These are phyloP conservation scores for Thymelicus acteon DNA, from an alignment of 2,888 invertebrate species.

Conservation along the genomic window DNA sequence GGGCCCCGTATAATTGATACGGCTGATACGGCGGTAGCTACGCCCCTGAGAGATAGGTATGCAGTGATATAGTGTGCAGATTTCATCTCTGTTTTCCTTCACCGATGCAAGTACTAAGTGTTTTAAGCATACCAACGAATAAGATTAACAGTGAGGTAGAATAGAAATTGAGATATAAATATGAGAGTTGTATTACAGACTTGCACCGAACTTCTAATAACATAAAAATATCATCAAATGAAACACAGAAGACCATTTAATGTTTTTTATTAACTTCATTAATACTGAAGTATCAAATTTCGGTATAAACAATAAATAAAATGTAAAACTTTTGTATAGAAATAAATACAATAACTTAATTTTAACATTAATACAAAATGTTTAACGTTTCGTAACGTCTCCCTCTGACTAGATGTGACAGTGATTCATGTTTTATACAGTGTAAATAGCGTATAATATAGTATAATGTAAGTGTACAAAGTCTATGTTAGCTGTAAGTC, in stretches of 20 bases:
- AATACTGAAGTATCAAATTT: slow-evolving; percentile 72
- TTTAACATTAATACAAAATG: slow-evolving; percentile 57
- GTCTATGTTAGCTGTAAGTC: neutral
- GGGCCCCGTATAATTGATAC: no score
- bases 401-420: slow-evolving; percentile 68
- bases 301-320: slow-evolving; percentile 67
- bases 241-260: slow-evolving; percentile 57
- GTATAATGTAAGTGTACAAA: slow-evolving; percentile 20
- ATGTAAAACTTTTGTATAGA: slow-evolving; percentile 76
- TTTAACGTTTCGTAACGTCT: slow-evolving; percentile 54
- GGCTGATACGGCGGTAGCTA: no score
- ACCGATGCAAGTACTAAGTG: no score
- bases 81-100: no score
- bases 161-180: no score
- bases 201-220: no score
- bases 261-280: slow-evolving; percentile 75
- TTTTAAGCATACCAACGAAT: no score
- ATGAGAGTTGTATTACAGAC: no score
- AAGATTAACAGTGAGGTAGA: no score
- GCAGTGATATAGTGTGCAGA: no score
- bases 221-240: slow-evolving; percentile 38
- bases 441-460: slow-evolving; percentile 26
- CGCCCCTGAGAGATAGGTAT: no score
- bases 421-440: slow-evolving; percentile 36
- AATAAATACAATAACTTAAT: slow-evolving; percentile 67